phyloP scores from a whole-genome alignment of 2,888 invertebrate species.

The Lasioglossum calceatum region DNA sequence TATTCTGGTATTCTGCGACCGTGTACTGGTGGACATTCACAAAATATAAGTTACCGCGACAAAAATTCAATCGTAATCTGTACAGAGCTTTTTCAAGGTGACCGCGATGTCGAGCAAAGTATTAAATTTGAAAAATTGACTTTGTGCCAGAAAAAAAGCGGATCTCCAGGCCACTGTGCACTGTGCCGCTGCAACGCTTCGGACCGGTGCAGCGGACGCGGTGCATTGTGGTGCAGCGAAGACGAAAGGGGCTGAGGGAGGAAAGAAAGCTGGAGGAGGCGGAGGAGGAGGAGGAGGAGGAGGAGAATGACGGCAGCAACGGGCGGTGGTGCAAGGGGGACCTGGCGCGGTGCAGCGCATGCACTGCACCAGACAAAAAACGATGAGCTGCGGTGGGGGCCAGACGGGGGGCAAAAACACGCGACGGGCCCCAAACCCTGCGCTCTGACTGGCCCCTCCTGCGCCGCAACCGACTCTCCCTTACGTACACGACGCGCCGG shows the following conservation, averaged over 20 bases:
- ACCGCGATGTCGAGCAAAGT: not conserved
- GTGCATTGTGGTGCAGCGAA: conserved; percentile 37
- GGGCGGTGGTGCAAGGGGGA: conserved; percentile 43
- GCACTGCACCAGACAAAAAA: conserved; percentile 80
- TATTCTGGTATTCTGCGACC: not conserved
- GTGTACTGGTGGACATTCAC: too few relatives aligned
- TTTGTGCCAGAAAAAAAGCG: not conserved
- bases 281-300: conserved; percentile 27
- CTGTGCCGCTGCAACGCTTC: not conserved
- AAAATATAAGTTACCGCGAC: too few relatives aligned
- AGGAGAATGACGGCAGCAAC: conserved; percentile 38
- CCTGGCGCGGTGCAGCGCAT: conserved; percentile 63
- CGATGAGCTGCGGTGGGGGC: conserved; percentile 79
- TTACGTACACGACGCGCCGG: conserved; percentile 40
- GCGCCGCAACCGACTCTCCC: conserved; percentile 68
- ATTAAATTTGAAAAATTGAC: not conserved
- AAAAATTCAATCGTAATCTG: not conserved
- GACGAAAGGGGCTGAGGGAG: conserved; percentile 25
- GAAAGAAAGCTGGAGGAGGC: conserved; percentile 59
- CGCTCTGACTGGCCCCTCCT: conserved; percentile 61
- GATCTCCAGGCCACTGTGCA: not conserved
- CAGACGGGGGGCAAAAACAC: conserved; percentile 77
- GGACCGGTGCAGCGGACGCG: conserved; percentile 52
- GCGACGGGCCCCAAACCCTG: conserved; percentile 75
- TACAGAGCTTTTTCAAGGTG: not conserved